Conservation (phyloP, 2,888 invertebrate species). For the Lochmaea capreae region DNA sequence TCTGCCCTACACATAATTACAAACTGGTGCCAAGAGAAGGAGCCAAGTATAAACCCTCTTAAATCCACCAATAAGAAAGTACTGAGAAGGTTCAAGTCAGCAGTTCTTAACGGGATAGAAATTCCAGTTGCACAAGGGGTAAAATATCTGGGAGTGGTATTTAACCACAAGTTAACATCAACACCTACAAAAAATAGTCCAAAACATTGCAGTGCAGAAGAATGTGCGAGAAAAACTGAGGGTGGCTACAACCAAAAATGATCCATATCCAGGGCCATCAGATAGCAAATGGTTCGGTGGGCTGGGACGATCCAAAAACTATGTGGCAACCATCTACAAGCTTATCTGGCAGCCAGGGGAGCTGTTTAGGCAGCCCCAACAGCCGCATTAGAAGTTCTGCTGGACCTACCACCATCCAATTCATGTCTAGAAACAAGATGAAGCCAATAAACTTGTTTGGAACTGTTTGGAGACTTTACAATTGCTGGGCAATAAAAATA, state of each 20-base stretch:
- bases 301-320: neutral
- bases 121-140: constrained; percentile 20
- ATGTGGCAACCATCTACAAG: constrained; percentile 16
- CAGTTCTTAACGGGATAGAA: constrained; percentile 13
- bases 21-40: constrained; percentile 6
- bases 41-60: neutral
- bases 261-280: neutral
- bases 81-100: constrained; percentile 7
- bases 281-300: neutral
- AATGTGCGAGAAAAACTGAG: constrained; percentile 10
- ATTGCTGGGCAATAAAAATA: too few relatives aligned
- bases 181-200: neutral
- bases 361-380: constrained; percentile 12
- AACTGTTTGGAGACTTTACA: too few relatives aligned
- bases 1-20: too few relatives aligned
- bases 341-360: constrained; percentile 15
- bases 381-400: constrained; percentile 12
- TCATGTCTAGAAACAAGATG: too few relatives aligned
- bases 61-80: constrained; percentile 4
- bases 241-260: constrained; percentile 10
- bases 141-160: constrained; percentile 22
- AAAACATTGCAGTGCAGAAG: neutral
- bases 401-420: too few relatives aligned
- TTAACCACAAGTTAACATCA: constrained; percentile 19
- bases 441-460: too few relatives aligned